phyloP scores from a whole-genome alignment of 2,888 invertebrate genomes.

The Saturnia japonica region DNA sequence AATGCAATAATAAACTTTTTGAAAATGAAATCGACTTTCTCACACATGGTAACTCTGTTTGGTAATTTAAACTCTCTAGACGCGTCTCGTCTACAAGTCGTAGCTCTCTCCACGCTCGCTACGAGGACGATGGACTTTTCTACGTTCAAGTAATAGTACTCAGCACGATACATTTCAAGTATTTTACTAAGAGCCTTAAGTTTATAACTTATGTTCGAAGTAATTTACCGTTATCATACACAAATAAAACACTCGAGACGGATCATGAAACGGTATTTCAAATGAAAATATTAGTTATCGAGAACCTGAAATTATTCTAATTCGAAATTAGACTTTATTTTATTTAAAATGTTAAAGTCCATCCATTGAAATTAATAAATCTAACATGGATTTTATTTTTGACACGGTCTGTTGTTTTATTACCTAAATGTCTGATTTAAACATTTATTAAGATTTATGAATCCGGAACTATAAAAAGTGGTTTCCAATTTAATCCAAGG shows the following conservation, averaged over 20 bases:
- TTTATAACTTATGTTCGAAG: constrained; percentile 9
- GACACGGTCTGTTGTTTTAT: constrained; percentile 12
- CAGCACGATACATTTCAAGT: constrained; percentile 21
- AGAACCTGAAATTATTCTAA: background rate
- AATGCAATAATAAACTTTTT: background rate
- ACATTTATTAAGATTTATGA: constrained; percentile 12
- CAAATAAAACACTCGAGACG: background rate
- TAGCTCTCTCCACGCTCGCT: constrained; percentile 40
- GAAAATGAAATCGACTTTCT: constrained; percentile 26
- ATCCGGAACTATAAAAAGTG: constrained; percentile 17
- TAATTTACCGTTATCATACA: background rate
- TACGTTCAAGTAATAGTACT: constrained; percentile 26
- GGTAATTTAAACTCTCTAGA: constrained; percentile 57
- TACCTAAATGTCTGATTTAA: constrained; percentile 16
- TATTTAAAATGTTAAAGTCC: background rate
- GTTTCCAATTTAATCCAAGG: constrained; percentile 16
- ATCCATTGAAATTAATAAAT: background rate
- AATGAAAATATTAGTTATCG: background rate
- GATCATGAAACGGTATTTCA: background rate
- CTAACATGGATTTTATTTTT: background rate
- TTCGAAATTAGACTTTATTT: background rate
- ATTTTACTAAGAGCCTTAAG: constrained; percentile 12
- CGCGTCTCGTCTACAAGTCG: constrained; percentile 45
- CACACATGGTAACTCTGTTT: constrained; percentile 29
- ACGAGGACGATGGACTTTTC: constrained; percentile 26